These are phyloP conservation scores for Pollenia labialis DNA, from an alignment of 2,888 invertebrate genomes.

Conservation along the genomic window DNA sequence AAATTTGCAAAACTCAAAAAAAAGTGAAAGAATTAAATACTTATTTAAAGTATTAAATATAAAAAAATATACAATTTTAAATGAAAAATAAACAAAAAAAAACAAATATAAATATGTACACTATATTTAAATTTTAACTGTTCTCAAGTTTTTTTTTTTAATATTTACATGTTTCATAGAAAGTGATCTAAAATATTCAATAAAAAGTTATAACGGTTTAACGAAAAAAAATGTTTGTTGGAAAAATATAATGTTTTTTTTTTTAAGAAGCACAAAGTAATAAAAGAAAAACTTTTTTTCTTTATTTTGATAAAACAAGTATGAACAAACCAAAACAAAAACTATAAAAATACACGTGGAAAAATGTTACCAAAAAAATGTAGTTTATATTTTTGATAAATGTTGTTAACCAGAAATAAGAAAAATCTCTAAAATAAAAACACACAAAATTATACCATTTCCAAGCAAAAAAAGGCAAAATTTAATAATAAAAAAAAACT, in stretches of 20 bases:
- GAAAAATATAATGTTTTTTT: slow-evolving; percentile 75
- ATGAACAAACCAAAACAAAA: slow-evolving; percentile 19
- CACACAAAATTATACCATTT: slow-evolving; percentile 20
- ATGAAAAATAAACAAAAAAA: neutral
- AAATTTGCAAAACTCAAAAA: slow-evolving; percentile 61
- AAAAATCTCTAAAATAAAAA: slow-evolving; percentile 17
- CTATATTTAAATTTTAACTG: slow-evolving; percentile 65
- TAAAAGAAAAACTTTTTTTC: slow-evolving; percentile 71
- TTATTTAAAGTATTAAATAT: slow-evolving; percentile 55
- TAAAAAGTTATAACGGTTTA: slow-evolving; percentile 54
- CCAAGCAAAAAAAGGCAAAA: slow-evolving; percentile 30
- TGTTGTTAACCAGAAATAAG: slow-evolving; percentile 78
- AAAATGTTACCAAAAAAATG: slow-evolving; percentile 74
- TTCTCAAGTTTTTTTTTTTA: slow-evolving; percentile 57
- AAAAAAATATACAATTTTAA: slow-evolving; percentile 63
- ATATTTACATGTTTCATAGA: slow-evolving; percentile 65
- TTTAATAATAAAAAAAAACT: slow-evolving; percentile 15
- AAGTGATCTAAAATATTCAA: slow-evolving; percentile 43
- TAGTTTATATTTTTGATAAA: slow-evolving; percentile 83
- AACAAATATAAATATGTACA: neutral
- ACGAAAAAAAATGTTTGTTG: slow-evolving; percentile 64
- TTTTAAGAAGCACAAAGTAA: slow-evolving; percentile 44
- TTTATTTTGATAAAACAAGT: slow-evolving; percentile 30
- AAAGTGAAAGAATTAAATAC: slow-evolving; percentile 61
- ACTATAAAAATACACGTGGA: slow-evolving; percentile 63